Evolutionary conservation across 2,888 invertebrate species (phyloP), one percentile per base, ranked within the genome.

Genomic region (Notodonta dromedarius): DNA sequence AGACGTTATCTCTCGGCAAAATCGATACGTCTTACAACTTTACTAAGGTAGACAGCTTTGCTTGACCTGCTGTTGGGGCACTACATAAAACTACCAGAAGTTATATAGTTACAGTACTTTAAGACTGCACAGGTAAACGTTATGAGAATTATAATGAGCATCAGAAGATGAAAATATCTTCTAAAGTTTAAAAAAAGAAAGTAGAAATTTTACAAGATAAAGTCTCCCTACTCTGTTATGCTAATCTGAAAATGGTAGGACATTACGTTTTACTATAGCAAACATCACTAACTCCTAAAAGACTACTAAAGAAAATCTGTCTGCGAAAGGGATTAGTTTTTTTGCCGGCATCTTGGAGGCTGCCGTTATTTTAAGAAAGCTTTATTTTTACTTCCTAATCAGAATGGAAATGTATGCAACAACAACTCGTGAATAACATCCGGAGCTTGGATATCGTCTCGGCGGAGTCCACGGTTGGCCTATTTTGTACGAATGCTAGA

Each of bases 311-410:
- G 48, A 48, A 48, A 48, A 48, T 48, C 14, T 16, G 50, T 50
- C 50, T 50, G 50, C 50, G 50, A 14, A 50, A 50, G 13, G 52
- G 52, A 52, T 52, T 52, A 52, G 24, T 52, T 52, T 51, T 52
- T 52, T 35, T 32, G 52, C 32, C 52, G 52, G 11, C 52, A 52
- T 52, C 32, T 24, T 32, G 16, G 16, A 50, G 16, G 50, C 12
- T 9, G 9, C 16, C 50, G 11, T 50, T 50, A 50, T 50, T 50
- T 50, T 16, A 16, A 50, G 46, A 46, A 6, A 16, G 50, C 16
- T 16, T 16, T 50, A 50, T 50, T 50, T 50, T 52, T 52, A 52
- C 32, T 52, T 52, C 24, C 52, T 24, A 52, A 52, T 52, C 52
- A 52, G 32, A 12, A 52, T 52, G 52, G 52, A 24, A 52, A 52